Base-by-base conservation (phyloP, 2,888 invertebrate species). In the Ochropleura leucogaster region DNA sequence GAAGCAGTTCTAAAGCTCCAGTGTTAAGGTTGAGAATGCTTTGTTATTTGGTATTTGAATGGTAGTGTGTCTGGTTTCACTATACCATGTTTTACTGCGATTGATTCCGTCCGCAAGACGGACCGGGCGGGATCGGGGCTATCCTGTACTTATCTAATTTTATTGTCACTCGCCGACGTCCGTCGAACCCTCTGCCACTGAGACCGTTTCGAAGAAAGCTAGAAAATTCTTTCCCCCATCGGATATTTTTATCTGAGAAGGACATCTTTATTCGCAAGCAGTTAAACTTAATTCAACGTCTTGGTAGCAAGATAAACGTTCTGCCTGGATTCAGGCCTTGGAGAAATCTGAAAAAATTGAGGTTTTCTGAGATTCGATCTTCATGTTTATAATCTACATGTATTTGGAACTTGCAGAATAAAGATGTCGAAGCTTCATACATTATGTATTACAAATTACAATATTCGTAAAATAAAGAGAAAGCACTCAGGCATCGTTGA, bases 131-230 rank as follows among this genome's bases (percentile, higher is more conserved):
- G 85, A 92, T 90, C 93, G 91, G 90, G 92, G 92, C 93, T 93
- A 94, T 95, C 94, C 94, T 91, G 94, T 94, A 96, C 95, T 96
- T 96, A 96, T 96, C 96, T 96, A 95, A 96, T 96, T 96, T 96
- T 96, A 96, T 95, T 96, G 95, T 96, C 95, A 96, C 94, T 93
- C 93, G 92, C 89, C 91, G 92, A 90, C 91, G 91, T 89, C 90
- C 88, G 88, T 89, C 89, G 89, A 90, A 94, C 94, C 94, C 94
- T 94, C 93, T 92, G 93, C 90, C 86, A 87, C 89, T 85, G 89
- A 90, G 90, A 91, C 88, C 89, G 90, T 91, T 91, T 84, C 88
- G 86, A 85, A 90, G 92, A 89, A 92, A 92, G 92, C 93, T 94
- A 92, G 93, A 92, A 93, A 94, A 93, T 92, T 94, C 92, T 91